These are phyloP conservation scores for Hexactinellida sp. DNA, from an alignment of 37 sponge, comb jelly and placozoan species.

Conservation along the genomic window DNA sequence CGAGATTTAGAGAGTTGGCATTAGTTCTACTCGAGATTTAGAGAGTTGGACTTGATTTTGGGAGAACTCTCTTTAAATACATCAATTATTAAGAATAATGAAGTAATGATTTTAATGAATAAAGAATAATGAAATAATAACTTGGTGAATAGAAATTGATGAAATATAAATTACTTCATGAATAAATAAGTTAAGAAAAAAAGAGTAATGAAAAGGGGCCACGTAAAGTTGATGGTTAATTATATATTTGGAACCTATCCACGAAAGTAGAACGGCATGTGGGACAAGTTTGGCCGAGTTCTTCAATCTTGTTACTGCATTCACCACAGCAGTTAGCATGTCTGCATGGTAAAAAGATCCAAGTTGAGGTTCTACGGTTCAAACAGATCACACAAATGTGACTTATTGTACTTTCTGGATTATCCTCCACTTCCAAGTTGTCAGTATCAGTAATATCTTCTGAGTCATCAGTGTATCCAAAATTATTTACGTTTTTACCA, in stretches of 20 bases:
- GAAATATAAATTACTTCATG: neutral
- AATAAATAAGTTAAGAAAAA: neutral
- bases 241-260: neutral
- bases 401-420: neutral
- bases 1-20: neutral
- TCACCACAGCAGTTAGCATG: neutral
- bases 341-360: neutral
- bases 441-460: neutral
- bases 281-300: neutral
- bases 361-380: neutral
- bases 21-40: neutral
- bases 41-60: neutral
- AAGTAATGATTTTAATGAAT: neutral
- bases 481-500: neutral
- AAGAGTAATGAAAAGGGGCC: neutral
- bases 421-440: neutral
- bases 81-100: neutral
- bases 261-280: neutral
- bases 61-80: neutral
- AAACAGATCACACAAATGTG: neutral
- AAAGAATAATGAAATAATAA: neutral
- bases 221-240: neutral
- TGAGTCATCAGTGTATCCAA: neutral
- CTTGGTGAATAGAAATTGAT: neutral
- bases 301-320: neutral